Conservation (phyloP, 2,113 vertebrate species). For the Nibea albiflora region DNA sequence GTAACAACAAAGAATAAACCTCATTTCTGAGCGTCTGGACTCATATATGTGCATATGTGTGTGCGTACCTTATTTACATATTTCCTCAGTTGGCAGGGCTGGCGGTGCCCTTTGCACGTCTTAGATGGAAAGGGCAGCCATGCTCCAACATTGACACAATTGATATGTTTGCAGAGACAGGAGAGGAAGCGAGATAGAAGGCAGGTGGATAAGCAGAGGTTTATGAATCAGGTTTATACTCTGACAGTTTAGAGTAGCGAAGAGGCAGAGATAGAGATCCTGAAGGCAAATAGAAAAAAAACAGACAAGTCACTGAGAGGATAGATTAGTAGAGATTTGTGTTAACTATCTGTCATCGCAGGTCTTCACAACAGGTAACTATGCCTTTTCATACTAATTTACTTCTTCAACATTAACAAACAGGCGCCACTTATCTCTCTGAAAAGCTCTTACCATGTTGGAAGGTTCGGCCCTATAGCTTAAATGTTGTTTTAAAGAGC, state of each 20-base stretch:
- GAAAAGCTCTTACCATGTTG: background rate
- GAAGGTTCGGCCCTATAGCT: constrained; percentile 25
- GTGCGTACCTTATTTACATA: constrained; percentile 65
- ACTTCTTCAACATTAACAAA: constrained; percentile 27
- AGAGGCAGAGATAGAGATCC: constrained; percentile 51
- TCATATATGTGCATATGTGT: background rate
- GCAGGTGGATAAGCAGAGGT: constrained; percentile 70
- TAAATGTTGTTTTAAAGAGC: constrained; percentile 45
- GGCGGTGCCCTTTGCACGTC: constrained; percentile 80
- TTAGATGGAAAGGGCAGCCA: constrained; percentile 75
- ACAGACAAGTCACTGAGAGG: constrained; percentile 38
- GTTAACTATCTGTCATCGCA: constrained; percentile 44
- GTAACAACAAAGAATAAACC: constrained; percentile 4
- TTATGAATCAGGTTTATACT: constrained; percentile 73
- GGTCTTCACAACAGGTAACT: constrained; percentile 73
- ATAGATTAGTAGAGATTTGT: constrained; percentile 47
- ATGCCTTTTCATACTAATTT: constrained; percentile 44
- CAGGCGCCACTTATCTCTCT: background rate
- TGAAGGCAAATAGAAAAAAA: constrained; percentile 59
- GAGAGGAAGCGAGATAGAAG: constrained; percentile 38
- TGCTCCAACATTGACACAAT: constrained; percentile 81
- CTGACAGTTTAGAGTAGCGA: constrained; percentile 51
- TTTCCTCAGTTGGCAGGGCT: constrained; percentile 47
- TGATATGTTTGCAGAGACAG: constrained; percentile 83
- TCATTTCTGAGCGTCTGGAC: background rate